Evolutionary conservation across 2,888 invertebrate species (phyloP).

Genomic region (Tachystola acroxantha): DNA sequence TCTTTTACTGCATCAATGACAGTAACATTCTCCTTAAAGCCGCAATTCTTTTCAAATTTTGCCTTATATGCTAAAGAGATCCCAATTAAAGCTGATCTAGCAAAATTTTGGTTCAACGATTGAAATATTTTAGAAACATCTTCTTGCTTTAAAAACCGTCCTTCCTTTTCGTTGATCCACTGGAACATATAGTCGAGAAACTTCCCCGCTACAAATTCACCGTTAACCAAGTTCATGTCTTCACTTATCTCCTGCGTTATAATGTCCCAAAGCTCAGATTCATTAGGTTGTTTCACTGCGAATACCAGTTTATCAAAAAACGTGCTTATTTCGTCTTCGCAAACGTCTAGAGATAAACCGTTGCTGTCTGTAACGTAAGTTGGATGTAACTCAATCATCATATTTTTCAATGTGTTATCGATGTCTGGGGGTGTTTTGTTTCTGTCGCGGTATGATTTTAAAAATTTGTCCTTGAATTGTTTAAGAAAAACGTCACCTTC

Average conservation of each 20-base stretch:
- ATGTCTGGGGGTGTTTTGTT: too few relatives aligned
- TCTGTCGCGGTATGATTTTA: too few relatives aligned
- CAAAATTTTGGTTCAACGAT: not conserved
- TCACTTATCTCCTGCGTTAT: not conserved
- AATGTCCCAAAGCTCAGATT: not conserved
- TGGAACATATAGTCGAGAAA: not conserved
- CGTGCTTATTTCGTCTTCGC: not conserved
- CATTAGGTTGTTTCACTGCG: not conserved
- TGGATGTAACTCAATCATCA: too few relatives aligned
- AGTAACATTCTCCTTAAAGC: not conserved
- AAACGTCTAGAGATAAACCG: not conserved
- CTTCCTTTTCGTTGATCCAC: not conserved
- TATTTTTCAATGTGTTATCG: too few relatives aligned
- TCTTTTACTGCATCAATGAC: not conserved
- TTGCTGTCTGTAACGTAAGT: not conserved
- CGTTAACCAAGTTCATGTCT: not conserved
- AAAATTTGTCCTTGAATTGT: too few relatives aligned
- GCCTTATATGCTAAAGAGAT: not conserved
- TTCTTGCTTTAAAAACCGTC: not conserved
- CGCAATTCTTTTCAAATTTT: not conserved
- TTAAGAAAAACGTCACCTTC: too few relatives aligned
- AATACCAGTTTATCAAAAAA: not conserved
- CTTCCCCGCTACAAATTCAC: not conserved
- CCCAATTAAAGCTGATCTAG: not conserved
- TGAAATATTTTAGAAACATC: not conserved